These are phyloP conservation scores for Drosophila punjabiensis DNA, from an alignment of 1,140 invertebrate species.

Conservation along the genomic window DNA sequence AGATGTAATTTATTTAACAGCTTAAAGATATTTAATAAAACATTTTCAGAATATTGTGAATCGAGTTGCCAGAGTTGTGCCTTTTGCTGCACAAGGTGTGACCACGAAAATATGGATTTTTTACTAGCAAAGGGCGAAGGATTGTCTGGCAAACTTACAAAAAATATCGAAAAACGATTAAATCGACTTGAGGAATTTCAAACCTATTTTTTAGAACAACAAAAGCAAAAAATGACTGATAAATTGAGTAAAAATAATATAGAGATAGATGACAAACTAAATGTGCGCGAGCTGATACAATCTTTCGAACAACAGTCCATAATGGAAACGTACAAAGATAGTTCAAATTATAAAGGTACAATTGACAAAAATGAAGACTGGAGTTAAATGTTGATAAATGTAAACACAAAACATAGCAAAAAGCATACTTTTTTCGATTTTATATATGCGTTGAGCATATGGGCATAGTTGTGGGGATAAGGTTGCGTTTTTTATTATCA, in stretches of 20 bases:
- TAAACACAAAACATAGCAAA: background rate
- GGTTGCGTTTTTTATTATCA: background rate
- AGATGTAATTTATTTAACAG: background rate
- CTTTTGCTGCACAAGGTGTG: background rate
- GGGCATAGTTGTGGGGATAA: background rate
- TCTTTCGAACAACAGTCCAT: conserved; percentile 86
- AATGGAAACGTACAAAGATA: conserved; percentile 14
- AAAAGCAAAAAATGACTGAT: background rate
- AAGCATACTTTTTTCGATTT: background rate
- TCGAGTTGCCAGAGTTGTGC: background rate
- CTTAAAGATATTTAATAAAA: background rate
- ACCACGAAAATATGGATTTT: background rate
- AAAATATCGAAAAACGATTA: conserved; percentile 47
- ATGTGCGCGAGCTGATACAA: conserved; percentile 88
- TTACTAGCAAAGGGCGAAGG: background rate
- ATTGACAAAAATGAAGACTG: conserved; percentile 25
- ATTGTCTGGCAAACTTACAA: conserved; percentile 11
- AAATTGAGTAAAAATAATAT: background rate
- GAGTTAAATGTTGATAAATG: conserved; percentile 8
- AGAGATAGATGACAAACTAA: conserved; percentile 86
- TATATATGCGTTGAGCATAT: background rate
- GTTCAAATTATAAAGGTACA: background rate
- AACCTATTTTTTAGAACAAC: conserved; percentile 32
- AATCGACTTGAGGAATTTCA: conserved; percentile 54
- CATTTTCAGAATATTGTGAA: conserved; percentile 11